These are phyloP conservation scores for Gymnothorax javanicus DNA, from an alignment of 2,797 vertebrate genomes.

Conservation along the genomic window DNA sequence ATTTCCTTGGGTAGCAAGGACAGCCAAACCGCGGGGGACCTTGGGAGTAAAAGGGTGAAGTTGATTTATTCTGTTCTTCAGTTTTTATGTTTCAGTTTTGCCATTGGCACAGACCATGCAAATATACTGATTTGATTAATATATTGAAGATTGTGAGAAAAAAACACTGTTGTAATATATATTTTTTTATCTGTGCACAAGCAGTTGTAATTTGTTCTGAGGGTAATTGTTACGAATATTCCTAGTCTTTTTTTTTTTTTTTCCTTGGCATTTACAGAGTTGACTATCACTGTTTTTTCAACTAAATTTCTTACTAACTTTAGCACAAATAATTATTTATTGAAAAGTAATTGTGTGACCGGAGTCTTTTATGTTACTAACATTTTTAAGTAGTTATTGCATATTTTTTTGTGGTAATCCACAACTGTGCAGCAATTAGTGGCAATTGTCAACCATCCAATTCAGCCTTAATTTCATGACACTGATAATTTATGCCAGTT, in stretches of 20 bases:
- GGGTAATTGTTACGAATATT: slow-evolving; percentile 21
- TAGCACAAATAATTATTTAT: slow-evolving; percentile 25
- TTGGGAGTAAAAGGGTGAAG: too few species aligned
- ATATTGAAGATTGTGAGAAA: neutral
- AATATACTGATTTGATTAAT: neutral
- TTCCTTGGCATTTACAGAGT: slow-evolving; percentile 26
- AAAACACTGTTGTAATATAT: neutral
- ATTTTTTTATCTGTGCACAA: neutral
- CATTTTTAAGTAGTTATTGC: neutral
- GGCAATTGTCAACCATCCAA: neutral
- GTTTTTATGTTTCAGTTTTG: neutral
- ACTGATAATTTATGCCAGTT: neutral
- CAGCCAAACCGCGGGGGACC: too few species aligned
- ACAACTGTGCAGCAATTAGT: neutral
- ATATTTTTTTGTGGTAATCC: neutral
- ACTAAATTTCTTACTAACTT: slow-evolving; percentile 22
- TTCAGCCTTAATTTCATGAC: neutral
- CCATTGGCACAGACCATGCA: neutral
- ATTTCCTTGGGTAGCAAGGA: too few species aligned
- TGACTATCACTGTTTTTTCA: neutral
- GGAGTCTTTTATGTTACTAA: neutral
- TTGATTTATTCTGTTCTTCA: too few species aligned
- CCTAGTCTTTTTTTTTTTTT: slow-evolving; percentile 30
- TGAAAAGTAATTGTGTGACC: neutral
- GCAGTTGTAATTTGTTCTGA: slow-evolving; percentile 12